A percentile compares a stretch with the other conserved stretches of the same genome.
phyloP scores from a whole-genome alignment of 2,113 vertebrate genomes.

The Phrynosoma platyrhinos region DNA sequence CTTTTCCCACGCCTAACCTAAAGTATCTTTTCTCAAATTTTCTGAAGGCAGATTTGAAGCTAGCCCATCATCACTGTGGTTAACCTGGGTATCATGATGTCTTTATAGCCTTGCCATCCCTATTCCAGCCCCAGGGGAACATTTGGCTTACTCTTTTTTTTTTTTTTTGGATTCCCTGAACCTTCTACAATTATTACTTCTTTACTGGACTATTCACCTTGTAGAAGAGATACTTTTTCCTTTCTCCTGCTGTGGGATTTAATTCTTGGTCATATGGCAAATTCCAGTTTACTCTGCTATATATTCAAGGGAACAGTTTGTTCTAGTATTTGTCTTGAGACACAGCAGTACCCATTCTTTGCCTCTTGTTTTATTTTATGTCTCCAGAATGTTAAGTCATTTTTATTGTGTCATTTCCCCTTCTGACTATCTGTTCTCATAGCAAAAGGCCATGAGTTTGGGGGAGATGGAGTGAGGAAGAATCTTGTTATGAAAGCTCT shows the following conservation, averaged over 20 bases:
- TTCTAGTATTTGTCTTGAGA: not conserved
- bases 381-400: not conserved
- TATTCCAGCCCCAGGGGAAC: not conserved
- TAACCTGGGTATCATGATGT: not conserved
- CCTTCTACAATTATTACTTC: not conserved
- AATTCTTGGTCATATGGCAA: not conserved
- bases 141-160: not conserved
- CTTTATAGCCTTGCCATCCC: not conserved
- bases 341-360: not conserved
- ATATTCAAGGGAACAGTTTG: constrained; percentile 7
- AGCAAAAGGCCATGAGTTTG: not conserved
- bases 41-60: not conserved
- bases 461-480: not conserved
- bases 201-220: not conserved
- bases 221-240: not conserved
- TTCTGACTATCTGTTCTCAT: not conserved
- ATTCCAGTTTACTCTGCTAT: no score
- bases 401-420: not conserved
- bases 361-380: not conserved
- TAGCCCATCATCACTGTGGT: not conserved
- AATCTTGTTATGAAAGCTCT: not conserved
- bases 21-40: not conserved
- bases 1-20: no score
- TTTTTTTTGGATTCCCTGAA: not conserved
- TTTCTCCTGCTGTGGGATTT: not conserved